Evolutionary conservation across 2,797 vertebrate species (phyloP), one percentile per base, ranked within the genome.

Genomic region (Sparidentex hasta): DNA sequence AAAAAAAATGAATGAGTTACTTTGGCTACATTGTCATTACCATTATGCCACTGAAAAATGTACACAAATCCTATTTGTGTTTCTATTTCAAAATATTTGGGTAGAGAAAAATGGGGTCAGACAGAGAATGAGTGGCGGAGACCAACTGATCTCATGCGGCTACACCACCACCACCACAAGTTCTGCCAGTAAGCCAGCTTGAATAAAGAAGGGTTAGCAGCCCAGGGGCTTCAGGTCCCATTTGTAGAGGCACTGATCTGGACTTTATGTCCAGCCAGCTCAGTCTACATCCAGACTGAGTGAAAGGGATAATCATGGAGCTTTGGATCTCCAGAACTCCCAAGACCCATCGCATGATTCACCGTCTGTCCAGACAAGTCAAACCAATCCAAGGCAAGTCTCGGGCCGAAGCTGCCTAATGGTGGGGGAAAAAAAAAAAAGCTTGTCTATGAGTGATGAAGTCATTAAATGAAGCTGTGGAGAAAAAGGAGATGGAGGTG

Each of bases 201-300:
- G 72, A 82, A 89, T 86, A 71, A 81, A 88, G 81, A 46, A 46
- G 78, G 79, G 78, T 81, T 83, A 84, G 77, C 3, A 78, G 79
- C 86, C 83, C 81, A 47, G 47, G 78, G 73, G 55, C 59, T 80
- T 84, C 0, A 27, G 80, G 70, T 80, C 83, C 78, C 89, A 80
- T 84, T 89, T 89, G 81, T 77, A 72, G 80, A 85, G 62, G 74
- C 74, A 80, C 76, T 90, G 85, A 92, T 90, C 88, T 82, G 82
- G 43, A 86, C 80, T 87, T 86, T 89, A 69, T 85, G 82, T 83
- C 78, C 78, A 78, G 65, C 80, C 85, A 81, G 80, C 85, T 91
- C 82, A 81, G 71, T 64, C 78, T 79, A 86, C 71, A 83, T 87
- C 80, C 84, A 84, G 85, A 65, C 77, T 51, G 77, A 81, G 61